Evolutionary conservation across 1,140 invertebrate species (phyloP).

Genomic region (Drosophila baimaii): DNA sequence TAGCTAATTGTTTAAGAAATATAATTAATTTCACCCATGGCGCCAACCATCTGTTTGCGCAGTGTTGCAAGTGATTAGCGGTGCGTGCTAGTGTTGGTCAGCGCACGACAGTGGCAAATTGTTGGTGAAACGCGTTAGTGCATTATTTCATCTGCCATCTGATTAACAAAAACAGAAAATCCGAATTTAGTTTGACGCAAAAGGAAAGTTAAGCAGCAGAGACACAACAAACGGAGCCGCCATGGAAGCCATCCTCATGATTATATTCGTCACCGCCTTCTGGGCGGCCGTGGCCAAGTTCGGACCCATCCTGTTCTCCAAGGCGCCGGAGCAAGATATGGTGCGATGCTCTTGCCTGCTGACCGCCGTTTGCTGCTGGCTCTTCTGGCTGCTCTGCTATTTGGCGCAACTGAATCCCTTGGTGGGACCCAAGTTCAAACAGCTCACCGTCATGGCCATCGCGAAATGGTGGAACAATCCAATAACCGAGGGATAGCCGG

Average conservation of each 20-base stretch:
- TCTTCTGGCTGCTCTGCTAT: conserved; percentile 97
- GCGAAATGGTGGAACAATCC: conserved; percentile 90
- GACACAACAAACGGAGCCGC: background rate
- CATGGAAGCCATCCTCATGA: conserved; percentile 86
- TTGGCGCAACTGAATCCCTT: conserved; percentile 97
- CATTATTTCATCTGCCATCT: conserved; percentile 8
- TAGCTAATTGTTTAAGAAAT: background rate
- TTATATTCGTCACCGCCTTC: conserved; percentile 91
- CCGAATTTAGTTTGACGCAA: conserved; percentile 31
- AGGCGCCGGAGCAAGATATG: conserved; percentile 92
- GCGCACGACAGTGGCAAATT: background rate
- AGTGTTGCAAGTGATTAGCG: conserved; percentile 13
- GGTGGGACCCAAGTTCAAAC: conserved; percentile 92
- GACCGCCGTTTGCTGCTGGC: conserved; percentile 95
- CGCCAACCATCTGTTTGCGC: conserved; percentile 18
- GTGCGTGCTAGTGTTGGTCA: conserved; percentile 18
- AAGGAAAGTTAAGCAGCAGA: conserved; percentile 18
- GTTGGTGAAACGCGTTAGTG: conserved; percentile 20
- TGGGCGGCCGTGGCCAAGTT: conserved; percentile 93
- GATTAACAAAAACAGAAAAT: conserved; percentile 42
- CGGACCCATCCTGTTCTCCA: conserved; percentile 93
- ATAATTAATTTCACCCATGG: background rate
- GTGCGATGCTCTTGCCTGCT: conserved; percentile 93
- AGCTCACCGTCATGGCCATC: conserved; percentile 90
- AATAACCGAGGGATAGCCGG: conserved; percentile 55